Conservation (phyloP, 2,888 invertebrate species). For the Drosophila anomelani region DNA sequence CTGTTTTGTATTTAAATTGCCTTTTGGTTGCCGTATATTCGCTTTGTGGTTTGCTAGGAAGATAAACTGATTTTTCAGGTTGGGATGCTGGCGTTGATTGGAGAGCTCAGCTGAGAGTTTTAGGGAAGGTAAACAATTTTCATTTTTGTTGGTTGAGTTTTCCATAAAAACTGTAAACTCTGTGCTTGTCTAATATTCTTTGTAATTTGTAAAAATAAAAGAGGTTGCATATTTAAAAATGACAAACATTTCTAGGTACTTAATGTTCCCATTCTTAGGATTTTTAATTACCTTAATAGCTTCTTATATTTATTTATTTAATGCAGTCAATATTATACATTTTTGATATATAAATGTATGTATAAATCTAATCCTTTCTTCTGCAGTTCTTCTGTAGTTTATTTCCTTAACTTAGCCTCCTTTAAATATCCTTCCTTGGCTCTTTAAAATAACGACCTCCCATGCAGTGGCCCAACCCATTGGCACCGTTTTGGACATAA, state of each 20-base stretch:
- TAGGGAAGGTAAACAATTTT: background rate
- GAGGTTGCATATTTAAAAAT: no score
- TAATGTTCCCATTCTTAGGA: no score
- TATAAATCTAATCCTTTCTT: no score
- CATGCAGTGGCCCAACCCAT: conserved; percentile 27
- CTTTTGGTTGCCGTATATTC: conserved; percentile 11
- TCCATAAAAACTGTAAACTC: background rate
- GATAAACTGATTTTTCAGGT: conserved; percentile 24
- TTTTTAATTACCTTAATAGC: no score
- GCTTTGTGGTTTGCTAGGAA: conserved; percentile 19
- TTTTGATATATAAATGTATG: no score
- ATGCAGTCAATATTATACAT: no score
- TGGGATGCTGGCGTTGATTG: conserved; percentile 14
- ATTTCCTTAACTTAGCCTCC: no score
- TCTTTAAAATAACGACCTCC: conserved; percentile 32
- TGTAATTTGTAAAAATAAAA: no score
- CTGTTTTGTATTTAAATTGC: conserved; percentile 2
- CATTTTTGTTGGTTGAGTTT: background rate
- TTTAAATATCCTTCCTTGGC: background rate
- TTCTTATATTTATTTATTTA: no score
- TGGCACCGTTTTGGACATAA: conserved; percentile 57
- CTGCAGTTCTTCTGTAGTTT: no score
- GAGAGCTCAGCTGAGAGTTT: conserved; percentile 5
- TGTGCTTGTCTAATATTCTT: no score
- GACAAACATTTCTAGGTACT: no score